A percentile compares a stretch with the other conserved stretches of the same genome.
Conservation (phyloP, 2,797 vertebrate genomes). For the Chloroceryle inda region DNA sequence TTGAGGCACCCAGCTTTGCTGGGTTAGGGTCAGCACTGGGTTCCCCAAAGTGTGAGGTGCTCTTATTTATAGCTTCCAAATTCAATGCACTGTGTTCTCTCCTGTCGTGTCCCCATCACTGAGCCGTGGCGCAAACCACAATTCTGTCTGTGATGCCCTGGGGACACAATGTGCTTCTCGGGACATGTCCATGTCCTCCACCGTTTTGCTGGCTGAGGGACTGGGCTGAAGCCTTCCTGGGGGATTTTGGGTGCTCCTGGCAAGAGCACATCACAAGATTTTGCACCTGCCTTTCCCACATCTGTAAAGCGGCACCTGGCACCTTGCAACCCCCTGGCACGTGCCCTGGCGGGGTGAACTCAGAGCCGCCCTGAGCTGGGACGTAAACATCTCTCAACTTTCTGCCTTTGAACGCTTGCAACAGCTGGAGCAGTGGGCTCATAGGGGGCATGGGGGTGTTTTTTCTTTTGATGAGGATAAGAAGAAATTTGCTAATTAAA, state of each 20-base stretch:
- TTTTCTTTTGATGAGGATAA: conserved; percentile 50
- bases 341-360: neutral
- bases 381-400: conserved; percentile 29
- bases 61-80: conserved; percentile 25
- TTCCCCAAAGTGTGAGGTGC: neutral
- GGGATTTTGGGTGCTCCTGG: neutral
- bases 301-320: fast-evolving
- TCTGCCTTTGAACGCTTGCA: conserved; percentile 54
- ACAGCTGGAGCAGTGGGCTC: conserved; percentile 26
- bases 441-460: neutral
- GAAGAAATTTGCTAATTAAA: conserved; percentile 74
- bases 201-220: neutral
- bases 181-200: neutral
- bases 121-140: neutral
- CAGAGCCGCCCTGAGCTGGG: neutral
- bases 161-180: neutral
- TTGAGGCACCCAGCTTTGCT: neutral
- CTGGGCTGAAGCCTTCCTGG: neutral
- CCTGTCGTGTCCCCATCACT: neutral
- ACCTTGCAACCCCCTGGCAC: fast-evolving
- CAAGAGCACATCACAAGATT: neutral
- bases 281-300: conserved; percentile 34
- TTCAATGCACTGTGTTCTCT: neutral
- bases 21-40: neutral
- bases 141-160: neutral